Evolutionary conservation across 2,113 vertebrate genomes (phyloP).

Genomic region (Petaurus breviceps): DNA sequence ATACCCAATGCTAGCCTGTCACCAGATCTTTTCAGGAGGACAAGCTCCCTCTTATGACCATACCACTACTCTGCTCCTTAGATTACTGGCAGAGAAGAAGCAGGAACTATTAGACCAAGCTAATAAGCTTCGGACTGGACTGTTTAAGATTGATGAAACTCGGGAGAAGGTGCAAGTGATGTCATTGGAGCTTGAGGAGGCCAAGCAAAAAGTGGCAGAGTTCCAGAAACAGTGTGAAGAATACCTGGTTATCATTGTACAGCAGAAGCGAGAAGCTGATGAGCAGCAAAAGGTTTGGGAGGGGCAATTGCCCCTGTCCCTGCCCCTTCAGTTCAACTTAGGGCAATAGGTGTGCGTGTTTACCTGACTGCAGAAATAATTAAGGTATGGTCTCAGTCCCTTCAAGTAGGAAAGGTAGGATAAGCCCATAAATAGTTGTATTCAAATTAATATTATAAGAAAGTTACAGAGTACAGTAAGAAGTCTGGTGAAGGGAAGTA

Average conservation of each 20-base stretch:
- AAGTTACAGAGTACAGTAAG: neutral
- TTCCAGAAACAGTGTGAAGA: slow-evolving; percentile 92
- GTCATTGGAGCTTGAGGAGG: slow-evolving; percentile 90
- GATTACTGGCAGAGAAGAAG: slow-evolving; percentile 90
- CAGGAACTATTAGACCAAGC: slow-evolving; percentile 88
- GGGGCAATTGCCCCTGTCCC: rapidly evolving
- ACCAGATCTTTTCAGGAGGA: no score
- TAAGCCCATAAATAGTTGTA: neutral
- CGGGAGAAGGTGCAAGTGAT: slow-evolving; percentile 91
- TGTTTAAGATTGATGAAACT: slow-evolving; percentile 91
- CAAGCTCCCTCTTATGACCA: no score
- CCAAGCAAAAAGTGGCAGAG: slow-evolving; percentile 89
- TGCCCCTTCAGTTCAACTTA: rapidly evolving
- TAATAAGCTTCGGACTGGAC: slow-evolving; percentile 88
- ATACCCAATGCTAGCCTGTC: neutral
- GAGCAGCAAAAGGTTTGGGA: slow-evolving; percentile 88
- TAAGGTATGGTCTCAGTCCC: neutral
- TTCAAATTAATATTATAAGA: neutral
- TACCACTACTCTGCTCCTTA: slow-evolving; percentile 52
- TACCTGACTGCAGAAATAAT: neutral
- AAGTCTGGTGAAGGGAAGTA: neutral
- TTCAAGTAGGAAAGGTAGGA: neutral
- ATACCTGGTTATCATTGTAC: slow-evolving; percentile 90
- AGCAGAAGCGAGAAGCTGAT: slow-evolving; percentile 89
- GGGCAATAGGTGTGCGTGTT: neutral